These are phyloP conservation scores for Mimumesa dahlbomi DNA, from an alignment of 2,888 invertebrate species.

Conservation along the genomic window DNA sequence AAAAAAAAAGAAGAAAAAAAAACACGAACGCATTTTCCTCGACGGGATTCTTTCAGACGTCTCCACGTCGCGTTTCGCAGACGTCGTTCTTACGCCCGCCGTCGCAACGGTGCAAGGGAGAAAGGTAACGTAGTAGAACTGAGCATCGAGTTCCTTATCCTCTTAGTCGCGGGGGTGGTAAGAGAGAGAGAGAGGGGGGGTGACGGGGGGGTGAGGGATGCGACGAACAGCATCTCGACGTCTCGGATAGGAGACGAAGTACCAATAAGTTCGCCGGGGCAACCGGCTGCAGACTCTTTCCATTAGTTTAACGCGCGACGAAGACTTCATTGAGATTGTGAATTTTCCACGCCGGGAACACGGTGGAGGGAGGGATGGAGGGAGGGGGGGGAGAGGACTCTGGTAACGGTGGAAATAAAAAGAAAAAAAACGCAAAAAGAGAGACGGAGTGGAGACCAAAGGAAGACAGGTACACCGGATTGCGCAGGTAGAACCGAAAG, in stretches of 20 bases:
- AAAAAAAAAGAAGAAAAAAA: too few relatives aligned
- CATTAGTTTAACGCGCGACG: constrained; percentile 65
- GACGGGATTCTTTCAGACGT: constrained; percentile 16
- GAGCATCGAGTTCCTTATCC: constrained; percentile 73
- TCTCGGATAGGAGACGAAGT: constrained; percentile 25
- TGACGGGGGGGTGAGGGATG: too few relatives aligned
- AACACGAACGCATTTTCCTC: too few relatives aligned
- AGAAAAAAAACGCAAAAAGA: constrained; percentile 3
- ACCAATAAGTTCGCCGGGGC: constrained; percentile 29
- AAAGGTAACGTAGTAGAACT: constrained; percentile 17
- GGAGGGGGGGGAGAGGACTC: not conserved
- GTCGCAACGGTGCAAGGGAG: constrained; percentile 4
- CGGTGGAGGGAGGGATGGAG: constrained; percentile 3
- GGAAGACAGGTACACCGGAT: constrained; percentile 11
- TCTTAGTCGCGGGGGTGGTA: too few relatives aligned
- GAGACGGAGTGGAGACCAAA: constrained; percentile 6
- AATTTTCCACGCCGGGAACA: constrained; percentile 48
- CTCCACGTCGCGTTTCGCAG: not conserved
- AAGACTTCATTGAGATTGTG: constrained; percentile 57
- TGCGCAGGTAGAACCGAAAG: constrained; percentile 35
- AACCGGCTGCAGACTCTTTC: constrained; percentile 39
- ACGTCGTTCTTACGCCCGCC: too few relatives aligned
- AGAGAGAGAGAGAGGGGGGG: too few relatives aligned
- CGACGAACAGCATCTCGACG: constrained; percentile 11
- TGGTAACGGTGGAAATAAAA: not conserved